A percentile compares a stretch with the other conserved stretches of the same genome.
Conservation (phyloP, 2,888 invertebrate genomes). For the Sphaeridia pumilis region DNA sequence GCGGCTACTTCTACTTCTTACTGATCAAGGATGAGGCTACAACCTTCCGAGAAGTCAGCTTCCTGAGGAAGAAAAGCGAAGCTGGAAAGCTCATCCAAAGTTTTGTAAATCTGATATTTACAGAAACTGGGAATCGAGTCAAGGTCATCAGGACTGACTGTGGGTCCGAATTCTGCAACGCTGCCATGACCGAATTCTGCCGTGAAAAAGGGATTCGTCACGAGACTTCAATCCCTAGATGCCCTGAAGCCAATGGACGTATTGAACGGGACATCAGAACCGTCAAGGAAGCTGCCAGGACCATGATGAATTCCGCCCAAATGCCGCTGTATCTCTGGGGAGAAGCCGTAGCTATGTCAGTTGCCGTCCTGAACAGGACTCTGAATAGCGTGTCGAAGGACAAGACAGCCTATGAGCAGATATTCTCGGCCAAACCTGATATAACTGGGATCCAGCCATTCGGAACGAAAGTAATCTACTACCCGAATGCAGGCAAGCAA, state of each 20-base stretch:
- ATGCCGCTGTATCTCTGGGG: conserved; percentile 37
- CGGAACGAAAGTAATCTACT: too few species aligned
- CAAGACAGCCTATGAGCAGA: conserved; percentile 38
- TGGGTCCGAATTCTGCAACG: conserved; percentile 17
- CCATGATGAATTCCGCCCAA: conserved; percentile 35
- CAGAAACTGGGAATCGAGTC: conserved; percentile 13
- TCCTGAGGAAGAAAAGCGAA: conserved; percentile 6
- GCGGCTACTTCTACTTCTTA: conserved; percentile 7
- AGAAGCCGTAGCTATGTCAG: conserved; percentile 38
- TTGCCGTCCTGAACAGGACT: conserved; percentile 37
- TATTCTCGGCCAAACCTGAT: conserved; percentile 38
- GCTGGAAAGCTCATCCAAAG: not conserved
- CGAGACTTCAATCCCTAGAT: conserved; percentile 37
- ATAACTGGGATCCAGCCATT: too few species aligned
- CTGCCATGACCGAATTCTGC: conserved; percentile 30
- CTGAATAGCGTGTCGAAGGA: conserved; percentile 29
- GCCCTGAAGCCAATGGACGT: conserved; percentile 38
- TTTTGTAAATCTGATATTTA: conserved; percentile 11
- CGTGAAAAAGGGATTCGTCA: conserved; percentile 36
- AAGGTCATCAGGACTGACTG: conserved; percentile 13
- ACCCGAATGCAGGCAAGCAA: too few species aligned
- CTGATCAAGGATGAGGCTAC: conserved; percentile 7
- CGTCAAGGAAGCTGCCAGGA: conserved; percentile 36
- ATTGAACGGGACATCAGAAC: conserved; percentile 38
- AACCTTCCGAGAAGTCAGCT: conserved; percentile 3